Percentiles rank a stretch among this genome's conserved stretches.
Evolutionary conservation across 1,140 invertebrate species (phyloP).

Genomic region (Drosophila murphyi): DNA sequence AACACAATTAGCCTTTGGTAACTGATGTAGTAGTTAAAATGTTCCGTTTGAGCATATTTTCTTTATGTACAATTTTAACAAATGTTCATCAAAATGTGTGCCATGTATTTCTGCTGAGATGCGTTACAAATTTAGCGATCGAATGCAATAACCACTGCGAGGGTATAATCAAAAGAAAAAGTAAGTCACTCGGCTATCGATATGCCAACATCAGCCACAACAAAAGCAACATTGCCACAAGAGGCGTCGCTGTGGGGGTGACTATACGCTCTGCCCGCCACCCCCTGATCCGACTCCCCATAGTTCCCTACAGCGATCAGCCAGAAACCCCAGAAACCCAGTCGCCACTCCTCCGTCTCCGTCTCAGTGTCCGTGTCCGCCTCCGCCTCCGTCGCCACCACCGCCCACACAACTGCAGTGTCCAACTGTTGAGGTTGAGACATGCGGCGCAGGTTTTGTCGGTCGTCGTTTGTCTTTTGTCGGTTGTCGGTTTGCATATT

Average conservation of each 20-base stretch:
- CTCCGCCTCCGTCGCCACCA: neutral
- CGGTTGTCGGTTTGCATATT: constrained; percentile 36
- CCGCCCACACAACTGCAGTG: constrained; percentile 19
- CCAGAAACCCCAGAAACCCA: neutral
- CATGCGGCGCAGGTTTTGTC: constrained; percentile 52
- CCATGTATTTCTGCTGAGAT: too few relatives aligned
- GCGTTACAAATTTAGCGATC: too few relatives aligned
- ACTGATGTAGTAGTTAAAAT: too few relatives aligned
- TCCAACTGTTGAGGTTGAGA: constrained; percentile 36
- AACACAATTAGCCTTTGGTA: too few relatives aligned
- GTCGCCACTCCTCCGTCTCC: neutral
- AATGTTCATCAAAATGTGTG: too few relatives aligned
- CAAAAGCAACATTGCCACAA: constrained; percentile 18
- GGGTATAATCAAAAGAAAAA: constrained; percentile 35
- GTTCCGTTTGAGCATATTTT: too few relatives aligned
- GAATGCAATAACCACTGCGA: neutral
- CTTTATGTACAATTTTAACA: too few relatives aligned
- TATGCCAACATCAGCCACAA: constrained; percentile 42
- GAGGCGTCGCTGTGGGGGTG: constrained; percentile 48
- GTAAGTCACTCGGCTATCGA: constrained; percentile 60
- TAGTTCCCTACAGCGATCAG: neutral
- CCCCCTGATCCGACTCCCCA: neutral
- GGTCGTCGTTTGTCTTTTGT: constrained; percentile 6
- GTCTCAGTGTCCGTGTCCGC: neutral
- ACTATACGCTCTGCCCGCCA: constrained; percentile 10